A percentile compares a stretch with the other conserved stretches of the same genome.
Evolutionary conservation across 2,888 invertebrate species (phyloP).

Genomic region (Trichopoda pennipes): DNA sequence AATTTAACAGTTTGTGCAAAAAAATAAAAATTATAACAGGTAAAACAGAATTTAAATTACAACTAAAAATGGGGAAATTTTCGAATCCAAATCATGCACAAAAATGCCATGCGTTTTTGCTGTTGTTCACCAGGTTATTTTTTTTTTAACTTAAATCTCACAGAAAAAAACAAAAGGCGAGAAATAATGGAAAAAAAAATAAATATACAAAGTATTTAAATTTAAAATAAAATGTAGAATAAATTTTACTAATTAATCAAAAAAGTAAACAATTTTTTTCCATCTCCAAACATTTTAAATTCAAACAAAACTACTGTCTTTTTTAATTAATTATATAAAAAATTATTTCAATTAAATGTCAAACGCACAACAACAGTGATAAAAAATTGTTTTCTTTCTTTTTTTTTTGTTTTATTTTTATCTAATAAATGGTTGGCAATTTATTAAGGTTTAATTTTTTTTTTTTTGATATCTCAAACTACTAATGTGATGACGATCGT

Average conservation of each 20-base stretch:
- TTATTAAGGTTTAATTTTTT: conserved; percentile 7
- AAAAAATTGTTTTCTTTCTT: conserved; percentile 7
- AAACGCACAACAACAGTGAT: conserved; percentile 22
- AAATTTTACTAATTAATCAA: neutral
- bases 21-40: conserved; percentile 28
- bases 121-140: conserved; percentile 10
- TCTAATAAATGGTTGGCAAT: conserved; percentile 20
- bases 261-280: neutral
- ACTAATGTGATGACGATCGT: conserved; percentile 5
- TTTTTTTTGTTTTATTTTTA: no score
- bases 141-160: conserved; percentile 22
- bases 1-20: conserved; percentile 11
- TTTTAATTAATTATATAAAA: neutral
- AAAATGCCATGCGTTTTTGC: conserved; percentile 77
- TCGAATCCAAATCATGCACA: conserved; percentile 74
- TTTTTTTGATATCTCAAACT: neutral
- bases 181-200: conserved; percentile 11
- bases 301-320: conserved; percentile 12
- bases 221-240: neutral
- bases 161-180: conserved; percentile 35
- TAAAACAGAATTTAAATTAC: conserved; percentile 22
- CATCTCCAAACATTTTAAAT: conserved; percentile 15
- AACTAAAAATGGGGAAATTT: conserved; percentile 31
- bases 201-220: conserved; percentile 12
- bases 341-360: neutral